These are phyloP conservation scores for Tokudaia muenninki DNA, from an alignment of 2,797 vertebrate species.

Conservation along the genomic window DNA sequence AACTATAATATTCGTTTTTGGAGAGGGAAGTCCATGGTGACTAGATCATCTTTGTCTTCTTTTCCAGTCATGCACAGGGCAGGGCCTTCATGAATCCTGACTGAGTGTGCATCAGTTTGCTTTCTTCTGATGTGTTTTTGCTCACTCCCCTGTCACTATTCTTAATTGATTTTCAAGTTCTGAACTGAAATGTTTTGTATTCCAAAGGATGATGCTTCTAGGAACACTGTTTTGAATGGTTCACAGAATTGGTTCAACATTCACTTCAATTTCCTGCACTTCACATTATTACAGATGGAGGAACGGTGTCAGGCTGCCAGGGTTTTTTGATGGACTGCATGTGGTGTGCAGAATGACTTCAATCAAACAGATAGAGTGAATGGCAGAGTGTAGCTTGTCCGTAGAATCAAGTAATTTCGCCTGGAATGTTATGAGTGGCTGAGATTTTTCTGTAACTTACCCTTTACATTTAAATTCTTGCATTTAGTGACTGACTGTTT, in stretches of 20 bases:
- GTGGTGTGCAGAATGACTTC: neutral
- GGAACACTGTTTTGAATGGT: conserved; percentile 68
- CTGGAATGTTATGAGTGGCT: neutral
- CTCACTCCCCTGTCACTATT: neutral
- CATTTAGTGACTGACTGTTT: neutral
- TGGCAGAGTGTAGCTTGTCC: neutral
- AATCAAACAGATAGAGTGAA: conserved; percentile 62
- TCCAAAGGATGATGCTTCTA: conserved; percentile 21
- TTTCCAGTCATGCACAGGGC: neutral
- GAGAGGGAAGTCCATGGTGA: neutral
- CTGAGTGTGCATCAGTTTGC: conserved; percentile 17
- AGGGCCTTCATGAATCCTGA: conserved; percentile 7
- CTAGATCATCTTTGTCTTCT: conserved; percentile 33
- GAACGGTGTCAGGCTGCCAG: neutral
- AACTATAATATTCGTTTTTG: neutral
- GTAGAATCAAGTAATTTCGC: conserved; percentile 39
- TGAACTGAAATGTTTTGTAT: conserved; percentile 39
- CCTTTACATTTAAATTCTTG: conserved; percentile 32
- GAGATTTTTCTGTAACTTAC: conserved; percentile 47
- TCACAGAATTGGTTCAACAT: conserved; percentile 50
- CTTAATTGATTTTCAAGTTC: conserved; percentile 66
- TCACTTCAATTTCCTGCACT: conserved; percentile 63
- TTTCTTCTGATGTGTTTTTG: conserved; percentile 15
- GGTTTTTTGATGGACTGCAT: conserved; percentile 36
- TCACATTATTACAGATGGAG: conserved; percentile 58